Evolutionary conservation across 2,113 vertebrate species (phyloP), one percentile per base, ranked within the genome.

Genomic region (Nannobrachium achirus): DNA sequence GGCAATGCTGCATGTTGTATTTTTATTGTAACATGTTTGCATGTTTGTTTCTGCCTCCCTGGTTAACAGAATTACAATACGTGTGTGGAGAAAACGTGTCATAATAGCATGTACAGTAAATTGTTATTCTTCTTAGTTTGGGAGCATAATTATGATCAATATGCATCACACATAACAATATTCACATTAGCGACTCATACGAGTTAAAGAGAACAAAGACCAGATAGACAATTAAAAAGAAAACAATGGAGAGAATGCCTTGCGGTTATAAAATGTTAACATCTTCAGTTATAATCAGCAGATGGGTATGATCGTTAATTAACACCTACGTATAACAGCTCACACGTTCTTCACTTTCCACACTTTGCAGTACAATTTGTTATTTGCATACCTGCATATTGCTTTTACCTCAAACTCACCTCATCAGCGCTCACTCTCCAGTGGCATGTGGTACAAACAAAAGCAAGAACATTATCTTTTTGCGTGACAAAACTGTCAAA

Each of bases 331-430:
- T 57, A n/a, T 13, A 45, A 45, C 9, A 48, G 45, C 45, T 4
- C 14, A 8, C 50, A 52, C 6, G 10, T 18, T 20, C 6, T n/a
- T 6, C 1, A 11, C 16, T 51, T 51, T 18, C 25, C 25, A 33
- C 3, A 33, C 16, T 10, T 20, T 18, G n/a, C 18, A 19, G 50
- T 7, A 11, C 25, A 33, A 33, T 33, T 46, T 14, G 14, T 46
- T 7, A 46, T 46, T 11, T 10, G 44, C 14, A 11, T 5, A 19
- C 61, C 38, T 65, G 44, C 63, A 45, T 72, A 50, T 72, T 62
- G 59, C 66, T 64, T 67, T 69, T 75, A 69, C 56, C 63, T 76
- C 45, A 39, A 56, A 44, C 58, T 71, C 64, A 44, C 8, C 57
- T 66, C 55, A 63, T 69, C n/a, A 44, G 20, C 8, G 14, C 44